These are phyloP conservation scores for Telenomus remus DNA, from an alignment of 1,140 invertebrate species.

Conservation along the genomic window DNA sequence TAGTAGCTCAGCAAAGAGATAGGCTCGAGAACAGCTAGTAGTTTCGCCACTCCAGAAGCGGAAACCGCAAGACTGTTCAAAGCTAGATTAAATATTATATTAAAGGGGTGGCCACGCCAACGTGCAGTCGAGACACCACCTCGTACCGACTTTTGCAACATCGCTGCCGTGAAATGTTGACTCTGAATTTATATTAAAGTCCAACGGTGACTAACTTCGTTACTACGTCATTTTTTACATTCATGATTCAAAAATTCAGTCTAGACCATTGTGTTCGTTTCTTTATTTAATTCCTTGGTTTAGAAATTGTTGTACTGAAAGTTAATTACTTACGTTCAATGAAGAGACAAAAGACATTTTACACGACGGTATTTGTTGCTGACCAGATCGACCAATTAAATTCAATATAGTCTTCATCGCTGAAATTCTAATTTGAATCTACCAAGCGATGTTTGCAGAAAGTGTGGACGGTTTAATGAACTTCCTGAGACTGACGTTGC, in stretches of 20 bases:
- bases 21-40: constrained; percentile 60
- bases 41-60: constrained; percentile 69
- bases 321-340: too few species aligned
- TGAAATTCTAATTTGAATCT: constrained; percentile 15
- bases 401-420: constrained; percentile 16
- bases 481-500: constrained; percentile 60
- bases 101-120: constrained; percentile 73
- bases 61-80: constrained; percentile 75
- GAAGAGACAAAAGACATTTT: too few species aligned
- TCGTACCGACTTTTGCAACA: constrained; percentile 18
- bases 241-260: background rate
- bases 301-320: too few species aligned
- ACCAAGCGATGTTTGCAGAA: constrained; percentile 24
- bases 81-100: constrained; percentile 77
- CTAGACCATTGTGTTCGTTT: too few species aligned
- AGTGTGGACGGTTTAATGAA: constrained; percentile 63
- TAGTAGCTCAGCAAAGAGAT: constrained; percentile 52
- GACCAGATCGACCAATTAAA: constrained; percentile 17
- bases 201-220: background rate
- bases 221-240: background rate
- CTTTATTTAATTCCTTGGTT: too few species aligned
- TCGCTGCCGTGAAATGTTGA: constrained; percentile 50
- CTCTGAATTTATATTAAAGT: constrained; percentile 19
- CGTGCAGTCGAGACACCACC: constrained; percentile 58
- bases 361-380: background rate